Conservation (phyloP, 2,888 invertebrate species). For the Tipula confusa region DNA sequence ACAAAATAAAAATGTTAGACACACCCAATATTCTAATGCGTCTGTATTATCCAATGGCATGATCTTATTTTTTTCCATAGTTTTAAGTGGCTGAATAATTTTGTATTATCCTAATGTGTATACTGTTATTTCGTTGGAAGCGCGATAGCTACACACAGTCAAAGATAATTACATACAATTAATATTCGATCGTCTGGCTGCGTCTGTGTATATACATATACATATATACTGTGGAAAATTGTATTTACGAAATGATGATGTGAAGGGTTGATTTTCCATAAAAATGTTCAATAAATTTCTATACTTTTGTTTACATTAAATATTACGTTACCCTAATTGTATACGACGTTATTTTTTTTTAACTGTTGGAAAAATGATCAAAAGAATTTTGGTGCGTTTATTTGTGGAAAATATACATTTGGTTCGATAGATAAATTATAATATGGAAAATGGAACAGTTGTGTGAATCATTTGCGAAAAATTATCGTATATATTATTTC, state of each 20-base stretch:
- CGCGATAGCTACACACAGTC: neutral
- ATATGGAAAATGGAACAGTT: neutral
- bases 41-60: neutral
- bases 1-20: neutral
- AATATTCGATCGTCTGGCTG: neutral
- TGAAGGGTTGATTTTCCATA: neutral
- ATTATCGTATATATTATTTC: no score
- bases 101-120: neutral
- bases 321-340: slow-evolving; percentile 3
- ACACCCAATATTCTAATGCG: slow-evolving; percentile 8
- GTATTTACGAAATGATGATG: neutral
- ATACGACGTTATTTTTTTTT: neutral
- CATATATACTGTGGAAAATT: neutral
- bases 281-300: neutral
- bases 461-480: neutral
- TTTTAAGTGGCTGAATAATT: neutral
- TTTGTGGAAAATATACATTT: neutral
- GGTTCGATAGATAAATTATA: neutral
- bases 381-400: neutral
- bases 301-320: neutral
- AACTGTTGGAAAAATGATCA: neutral
- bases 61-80: neutral
- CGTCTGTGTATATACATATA: no score
- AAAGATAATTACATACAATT: neutral
- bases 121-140: neutral